Percentiles rank a stretch among this genome's conserved stretches.
Conservation (phyloP, 2,797 vertebrate species). For the Eurystomus glaucurus region DNA sequence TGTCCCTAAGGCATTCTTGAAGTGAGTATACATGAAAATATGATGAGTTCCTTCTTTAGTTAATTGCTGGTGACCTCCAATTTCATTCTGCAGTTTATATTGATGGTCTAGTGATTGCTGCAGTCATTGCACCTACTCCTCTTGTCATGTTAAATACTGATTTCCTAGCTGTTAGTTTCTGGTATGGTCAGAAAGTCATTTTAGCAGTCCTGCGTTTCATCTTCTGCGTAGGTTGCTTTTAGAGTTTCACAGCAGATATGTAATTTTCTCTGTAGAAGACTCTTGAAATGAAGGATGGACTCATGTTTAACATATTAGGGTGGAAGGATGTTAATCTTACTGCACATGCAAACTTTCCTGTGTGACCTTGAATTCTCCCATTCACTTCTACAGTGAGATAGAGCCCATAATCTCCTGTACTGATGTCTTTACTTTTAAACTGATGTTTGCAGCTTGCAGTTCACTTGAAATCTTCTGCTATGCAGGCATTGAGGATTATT, state of each 20-base stretch:
- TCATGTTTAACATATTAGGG: background rate
- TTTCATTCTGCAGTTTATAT: background rate
- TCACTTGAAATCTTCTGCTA: too few relatives aligned
- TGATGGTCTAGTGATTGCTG: background rate
- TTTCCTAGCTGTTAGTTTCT: background rate
- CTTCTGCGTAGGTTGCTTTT: background rate
- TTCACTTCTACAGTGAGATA: background rate
- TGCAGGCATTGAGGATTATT: too few relatives aligned
- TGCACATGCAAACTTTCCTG: background rate
- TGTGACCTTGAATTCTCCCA: background rate
- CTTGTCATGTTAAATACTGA: background rate
- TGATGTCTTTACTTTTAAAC: too few relatives aligned
- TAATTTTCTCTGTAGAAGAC: background rate
- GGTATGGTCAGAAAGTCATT: background rate
- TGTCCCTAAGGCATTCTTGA: background rate
- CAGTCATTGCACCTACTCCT: background rate
- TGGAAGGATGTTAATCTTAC: background rate
- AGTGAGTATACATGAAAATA: background rate
- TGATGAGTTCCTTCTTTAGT: background rate
- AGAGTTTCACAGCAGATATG: background rate
- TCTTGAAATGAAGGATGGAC: background rate
- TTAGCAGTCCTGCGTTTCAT: background rate
- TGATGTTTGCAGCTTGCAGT: too few relatives aligned
- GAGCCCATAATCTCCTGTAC: too few relatives aligned
- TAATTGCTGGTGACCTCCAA: background rate